Evolutionary conservation across 2,888 invertebrate species (phyloP).

Genomic region (Sipha maydis): DNA sequence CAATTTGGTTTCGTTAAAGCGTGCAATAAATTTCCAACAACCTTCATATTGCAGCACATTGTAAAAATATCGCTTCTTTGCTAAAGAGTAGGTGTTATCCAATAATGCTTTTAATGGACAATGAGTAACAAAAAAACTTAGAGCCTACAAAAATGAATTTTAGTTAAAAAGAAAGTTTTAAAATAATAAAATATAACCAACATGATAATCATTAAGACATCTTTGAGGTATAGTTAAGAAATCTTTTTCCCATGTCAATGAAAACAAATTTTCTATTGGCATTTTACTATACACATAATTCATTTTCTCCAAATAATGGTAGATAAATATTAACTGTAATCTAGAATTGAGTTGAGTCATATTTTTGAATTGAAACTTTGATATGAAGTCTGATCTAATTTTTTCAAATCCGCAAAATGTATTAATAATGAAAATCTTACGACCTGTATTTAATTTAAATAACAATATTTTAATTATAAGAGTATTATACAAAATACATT

Average conservation of each 20-base stretch:
- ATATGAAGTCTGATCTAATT: too few relatives aligned
- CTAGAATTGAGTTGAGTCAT: neutral
- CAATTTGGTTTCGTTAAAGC: neutral
- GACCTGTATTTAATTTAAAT: constrained; percentile 12
- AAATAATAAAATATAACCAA: neutral
- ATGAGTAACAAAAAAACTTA: neutral
- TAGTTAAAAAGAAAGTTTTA: neutral
- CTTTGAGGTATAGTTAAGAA: neutral
- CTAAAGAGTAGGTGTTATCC: neutral
- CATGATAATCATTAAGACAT: neutral
- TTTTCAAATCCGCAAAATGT: too few relatives aligned
- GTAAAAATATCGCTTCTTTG: neutral
- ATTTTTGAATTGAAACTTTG: too few relatives aligned
- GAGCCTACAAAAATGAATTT: constrained; percentile 1
- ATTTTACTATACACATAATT: neutral
- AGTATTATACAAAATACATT: neutral
- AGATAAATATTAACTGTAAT: neutral
- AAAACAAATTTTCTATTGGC: neutral
- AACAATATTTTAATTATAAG: neutral
- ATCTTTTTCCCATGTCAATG: neutral
- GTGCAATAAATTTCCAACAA: neutral
- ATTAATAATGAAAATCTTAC: neutral
- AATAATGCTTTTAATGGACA: neutral
- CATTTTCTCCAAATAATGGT: neutral
- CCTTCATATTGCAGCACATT: neutral